phyloP scores from a whole-genome alignment of 2,113 vertebrate species.

The Oncorhynchus kisutch region DNA sequence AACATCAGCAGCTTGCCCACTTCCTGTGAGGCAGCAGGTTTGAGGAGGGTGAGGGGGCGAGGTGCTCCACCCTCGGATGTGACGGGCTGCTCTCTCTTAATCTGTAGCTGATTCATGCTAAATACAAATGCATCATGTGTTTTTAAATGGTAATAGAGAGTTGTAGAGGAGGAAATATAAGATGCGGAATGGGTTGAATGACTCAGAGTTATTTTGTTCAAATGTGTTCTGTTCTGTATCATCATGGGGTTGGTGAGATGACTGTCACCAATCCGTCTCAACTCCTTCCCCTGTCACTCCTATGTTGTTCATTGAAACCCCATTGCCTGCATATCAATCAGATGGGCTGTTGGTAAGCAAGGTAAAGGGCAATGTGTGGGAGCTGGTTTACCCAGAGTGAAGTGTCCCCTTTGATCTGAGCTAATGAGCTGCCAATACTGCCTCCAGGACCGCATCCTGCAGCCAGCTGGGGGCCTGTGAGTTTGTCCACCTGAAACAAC shows the following conservation, averaged over 20 bases:
- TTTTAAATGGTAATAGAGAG: neutral
- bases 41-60: slow-evolving; percentile 7
- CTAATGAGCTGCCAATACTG: slow-evolving; percentile 52
- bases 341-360: neutral
- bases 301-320: neutral
- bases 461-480: slow-evolving; percentile 50
- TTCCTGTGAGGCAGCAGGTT: slow-evolving; percentile 35
- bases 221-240: neutral
- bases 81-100: too few relatives aligned
- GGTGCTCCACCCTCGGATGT: too few relatives aligned
- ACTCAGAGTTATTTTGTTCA: neutral
- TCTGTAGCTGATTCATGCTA: too few relatives aligned
- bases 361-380: neutral
- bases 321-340: neutral
- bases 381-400: neutral
- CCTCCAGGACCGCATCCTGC: slow-evolving; percentile 47
- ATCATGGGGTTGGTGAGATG: neutral
- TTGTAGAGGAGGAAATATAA: neutral
- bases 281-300: neutral
- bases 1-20: slow-evolving; percentile 10
- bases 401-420: slow-evolving; percentile 46
- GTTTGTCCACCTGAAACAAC: slow-evolving; percentile 59
- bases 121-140: too few relatives aligned
- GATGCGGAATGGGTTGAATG: neutral
- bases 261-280: neutral